These are phyloP conservation scores for Automeris io DNA, from an alignment of 2,888 invertebrate species.

Conservation along the genomic window DNA sequence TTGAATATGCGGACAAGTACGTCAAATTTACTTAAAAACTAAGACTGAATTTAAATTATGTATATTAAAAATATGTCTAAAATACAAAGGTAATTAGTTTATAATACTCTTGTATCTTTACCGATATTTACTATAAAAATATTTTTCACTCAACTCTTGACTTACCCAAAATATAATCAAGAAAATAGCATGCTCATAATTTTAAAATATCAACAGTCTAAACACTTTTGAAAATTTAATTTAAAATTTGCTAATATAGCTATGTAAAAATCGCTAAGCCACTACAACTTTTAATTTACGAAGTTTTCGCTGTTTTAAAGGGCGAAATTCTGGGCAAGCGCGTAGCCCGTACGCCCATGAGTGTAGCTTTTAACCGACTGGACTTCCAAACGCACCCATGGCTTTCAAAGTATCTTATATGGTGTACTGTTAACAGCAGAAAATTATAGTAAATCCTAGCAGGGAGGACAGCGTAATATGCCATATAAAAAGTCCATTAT, in stretches of 20 bases:
- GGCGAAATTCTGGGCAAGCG: conserved; percentile 34
- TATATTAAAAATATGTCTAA: too few species aligned
- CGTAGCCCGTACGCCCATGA: conserved; percentile 43
- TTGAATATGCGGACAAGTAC: too few species aligned
- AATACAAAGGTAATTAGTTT: too few species aligned
- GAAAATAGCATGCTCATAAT: background rate
- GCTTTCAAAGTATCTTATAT: conserved; percentile 39
- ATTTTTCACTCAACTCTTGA: too few species aligned
- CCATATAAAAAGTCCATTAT: conserved; percentile 11
- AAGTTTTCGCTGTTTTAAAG: conserved; percentile 26
- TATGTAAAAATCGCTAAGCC: too few species aligned
- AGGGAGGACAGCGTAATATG: conserved; percentile 19
- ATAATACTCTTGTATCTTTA: too few species aligned
- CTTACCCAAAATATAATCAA: conserved; percentile 4
- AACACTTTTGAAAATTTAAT: background rate
- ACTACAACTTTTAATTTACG: conserved; percentile 4
- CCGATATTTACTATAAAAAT: too few species aligned
- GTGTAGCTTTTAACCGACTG: conserved; percentile 63
- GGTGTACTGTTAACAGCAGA: conserved; percentile 29
- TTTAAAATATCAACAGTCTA: background rate
- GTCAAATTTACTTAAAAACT: too few species aligned
- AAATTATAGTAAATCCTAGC: conserved; percentile 24
- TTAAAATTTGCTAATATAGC: too few species aligned
- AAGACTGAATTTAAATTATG: too few species aligned
- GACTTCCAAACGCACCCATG: conserved; percentile 44